Evolutionary conservation across 2,888 invertebrate species (phyloP).

Genomic region (Saturnia japonica): DNA sequence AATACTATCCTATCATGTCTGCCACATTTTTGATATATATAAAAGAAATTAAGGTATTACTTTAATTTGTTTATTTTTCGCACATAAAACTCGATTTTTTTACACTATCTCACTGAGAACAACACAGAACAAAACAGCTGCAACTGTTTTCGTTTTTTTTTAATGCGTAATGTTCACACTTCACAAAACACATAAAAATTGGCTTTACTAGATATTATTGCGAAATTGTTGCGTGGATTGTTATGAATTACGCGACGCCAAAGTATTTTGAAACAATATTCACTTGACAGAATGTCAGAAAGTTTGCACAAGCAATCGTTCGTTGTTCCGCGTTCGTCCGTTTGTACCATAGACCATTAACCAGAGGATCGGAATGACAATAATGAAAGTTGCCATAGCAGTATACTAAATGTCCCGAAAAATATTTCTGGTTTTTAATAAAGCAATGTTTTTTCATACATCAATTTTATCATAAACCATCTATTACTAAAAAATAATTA

Average conservation of each 20-base stretch:
- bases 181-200: slow-evolving; percentile 6
- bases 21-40: not conserved
- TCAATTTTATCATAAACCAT: not conserved
- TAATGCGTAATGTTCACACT: not conserved
- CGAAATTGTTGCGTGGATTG: slow-evolving; percentile 39
- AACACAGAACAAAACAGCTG: slow-evolving; percentile 18
- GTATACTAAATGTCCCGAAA: not conserved
- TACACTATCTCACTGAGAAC: not conserved
- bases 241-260: slow-evolving; percentile 29
- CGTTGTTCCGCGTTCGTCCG: too few species aligned
- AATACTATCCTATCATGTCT: not conserved
- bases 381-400: slow-evolving; percentile 43
- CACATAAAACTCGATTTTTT: slow-evolving; percentile 10
- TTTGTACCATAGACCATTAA: slow-evolving; percentile 29
- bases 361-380: slow-evolving; percentile 43
- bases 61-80: not conserved
- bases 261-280: slow-evolving; percentile 54
- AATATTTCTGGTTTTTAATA: not conserved
- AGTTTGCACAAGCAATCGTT: slow-evolving; percentile 64
- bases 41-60: slow-evolving; percentile 4
- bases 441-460: not conserved
- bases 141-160: slow-evolving; percentile 18
- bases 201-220: slow-evolving; percentile 33
- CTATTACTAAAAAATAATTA: too few species aligned
- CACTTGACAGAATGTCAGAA: slow-evolving; percentile 56